A percentile compares a stretch with the other conserved stretches of the same genome.
Conservation (phyloP, 2,888 invertebrate species). For the Sinentomon sp. region DNA sequence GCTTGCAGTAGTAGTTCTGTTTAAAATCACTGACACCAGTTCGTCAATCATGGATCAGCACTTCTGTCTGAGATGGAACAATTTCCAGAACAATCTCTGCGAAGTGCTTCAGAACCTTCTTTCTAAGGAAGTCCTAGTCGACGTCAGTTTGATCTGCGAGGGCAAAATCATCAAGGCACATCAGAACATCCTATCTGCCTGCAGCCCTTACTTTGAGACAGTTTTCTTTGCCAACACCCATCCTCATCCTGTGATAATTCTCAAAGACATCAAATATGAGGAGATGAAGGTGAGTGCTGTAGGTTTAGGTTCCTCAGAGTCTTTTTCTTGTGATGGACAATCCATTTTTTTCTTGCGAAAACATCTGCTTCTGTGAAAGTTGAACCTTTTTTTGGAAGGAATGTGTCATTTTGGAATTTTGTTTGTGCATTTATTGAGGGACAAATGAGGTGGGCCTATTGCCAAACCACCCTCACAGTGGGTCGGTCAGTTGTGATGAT, state of each 20-base stretch:
- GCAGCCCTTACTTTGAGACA: conserved; percentile 79
- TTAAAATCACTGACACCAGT: no score
- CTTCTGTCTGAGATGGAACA: conserved; percentile 84
- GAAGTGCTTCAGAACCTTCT: conserved; percentile 64
- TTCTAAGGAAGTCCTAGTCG: conserved; percentile 65
- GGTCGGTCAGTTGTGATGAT: no score
- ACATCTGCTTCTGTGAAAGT: no score
- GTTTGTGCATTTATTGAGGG: no score
- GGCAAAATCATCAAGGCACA: conserved; percentile 66
- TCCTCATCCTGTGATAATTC: conserved; percentile 72
- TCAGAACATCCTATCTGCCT: conserved; percentile 73
- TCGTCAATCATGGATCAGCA: conserved; percentile 40
- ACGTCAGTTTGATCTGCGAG: conserved; percentile 75
- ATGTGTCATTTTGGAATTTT: no score
- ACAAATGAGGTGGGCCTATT: no score
- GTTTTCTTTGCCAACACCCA: conserved; percentile 65
- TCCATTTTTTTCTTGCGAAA: no score
- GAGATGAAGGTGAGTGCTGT: conserved; percentile 74
- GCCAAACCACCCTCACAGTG: no score
- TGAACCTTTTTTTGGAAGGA: no score
- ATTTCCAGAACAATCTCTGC: conserved; percentile 69
- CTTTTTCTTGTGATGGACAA: no score
- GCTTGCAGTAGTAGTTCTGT: no score
- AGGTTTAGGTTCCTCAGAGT: no score
- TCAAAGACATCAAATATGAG: conserved; percentile 67